phyloP scores from a whole-genome alignment of 2,888 invertebrate genomes.

The Tetrapedia diversipes region DNA sequence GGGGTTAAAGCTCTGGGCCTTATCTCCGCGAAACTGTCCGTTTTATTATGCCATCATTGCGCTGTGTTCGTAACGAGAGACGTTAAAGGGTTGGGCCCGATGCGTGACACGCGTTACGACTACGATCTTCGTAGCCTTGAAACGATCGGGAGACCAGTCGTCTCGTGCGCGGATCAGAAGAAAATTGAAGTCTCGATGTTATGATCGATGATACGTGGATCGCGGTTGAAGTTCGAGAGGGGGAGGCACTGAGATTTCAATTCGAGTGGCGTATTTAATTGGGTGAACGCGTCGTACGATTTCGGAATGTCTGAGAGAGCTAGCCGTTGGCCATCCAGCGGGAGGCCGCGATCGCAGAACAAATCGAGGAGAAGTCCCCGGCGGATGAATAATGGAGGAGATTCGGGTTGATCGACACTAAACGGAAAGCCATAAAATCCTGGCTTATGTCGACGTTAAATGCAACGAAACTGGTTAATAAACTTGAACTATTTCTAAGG shows the following conservation, averaged over 20 bases:
- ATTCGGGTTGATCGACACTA: constrained; percentile 18
- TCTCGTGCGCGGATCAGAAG: too few species aligned
- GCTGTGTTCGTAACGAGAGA: constrained; percentile 7
- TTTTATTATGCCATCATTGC: constrained; percentile 6
- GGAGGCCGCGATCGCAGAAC: constrained; percentile 25
- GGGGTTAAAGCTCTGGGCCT: too few species aligned
- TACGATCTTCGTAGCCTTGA: neutral
- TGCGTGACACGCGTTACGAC: constrained; percentile 47
- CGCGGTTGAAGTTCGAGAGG: constrained; percentile 12
- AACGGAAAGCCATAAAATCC: constrained; percentile 27
- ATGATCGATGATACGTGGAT: too few species aligned
- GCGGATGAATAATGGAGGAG: constrained; percentile 45
- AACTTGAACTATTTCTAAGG: neutral
- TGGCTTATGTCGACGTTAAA: constrained; percentile 8
- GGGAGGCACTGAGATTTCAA: constrained; percentile 35
- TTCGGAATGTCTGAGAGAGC: constrained; percentile 43
- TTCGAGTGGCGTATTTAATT: constrained; percentile 51
- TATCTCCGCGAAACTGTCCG: neutral
- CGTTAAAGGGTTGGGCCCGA: constrained; percentile 19
- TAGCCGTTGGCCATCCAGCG: constrained; percentile 6
- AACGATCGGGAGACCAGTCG: neutral
- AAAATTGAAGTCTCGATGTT: too few species aligned
- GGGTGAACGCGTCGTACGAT: constrained; percentile 43
- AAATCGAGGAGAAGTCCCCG: constrained; percentile 44
- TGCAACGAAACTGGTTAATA: neutral